Base-by-base conservation (phyloP, 2,888 invertebrate genomes). In the Arrhopalites spinosus region DNA sequence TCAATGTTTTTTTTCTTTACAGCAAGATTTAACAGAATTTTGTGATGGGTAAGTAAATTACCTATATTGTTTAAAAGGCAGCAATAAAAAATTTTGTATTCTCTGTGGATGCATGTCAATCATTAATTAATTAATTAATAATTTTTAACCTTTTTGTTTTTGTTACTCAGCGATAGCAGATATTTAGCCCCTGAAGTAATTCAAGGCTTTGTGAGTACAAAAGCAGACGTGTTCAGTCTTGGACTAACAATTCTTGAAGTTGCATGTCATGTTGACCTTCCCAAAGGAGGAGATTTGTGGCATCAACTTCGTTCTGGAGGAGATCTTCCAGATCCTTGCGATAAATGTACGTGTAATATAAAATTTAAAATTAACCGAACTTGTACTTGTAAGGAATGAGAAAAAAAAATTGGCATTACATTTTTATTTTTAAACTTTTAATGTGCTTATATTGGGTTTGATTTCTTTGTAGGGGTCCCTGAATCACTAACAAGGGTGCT, bases 161-260 rank as follows among this genome's bases (percentile, higher is more conserved):
- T n/a, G n/a, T n/a, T n/a, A n/a, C 15, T 93, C 85, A 93, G 93
- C 0, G 93, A 93, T 85, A 89, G 91, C 0, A 90, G 91, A 80
- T 93, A 93, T 84, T 86, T 93, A 82, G 92, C 93, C 0, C 89
- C 90, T 30, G 93, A 93, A 86, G 87, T 92, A 25, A 86, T 93
- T 84, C 87, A 89, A 78, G 89, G 89, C 23, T 85, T 87, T 53
- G 91, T 91, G 84, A 89, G 90, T 1, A 89, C 90, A 81, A 89
- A 91, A 25, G 92, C 91, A 27, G 93, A 93, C 85, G 89, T 93
- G 63, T 92, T 91, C 84, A 90, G 91, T 83, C 85, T 93, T 66
- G 93, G 92, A 2, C 89, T 93, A 80, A 89, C 90, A 3, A 88
- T 92, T 78, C 84, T 93, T 70, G 92, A 93, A 84, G 84, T 93